These are phyloP conservation scores for Meda fulgida DNA, from an alignment of 2,797 vertebrate genomes.

Conservation along the genomic window DNA sequence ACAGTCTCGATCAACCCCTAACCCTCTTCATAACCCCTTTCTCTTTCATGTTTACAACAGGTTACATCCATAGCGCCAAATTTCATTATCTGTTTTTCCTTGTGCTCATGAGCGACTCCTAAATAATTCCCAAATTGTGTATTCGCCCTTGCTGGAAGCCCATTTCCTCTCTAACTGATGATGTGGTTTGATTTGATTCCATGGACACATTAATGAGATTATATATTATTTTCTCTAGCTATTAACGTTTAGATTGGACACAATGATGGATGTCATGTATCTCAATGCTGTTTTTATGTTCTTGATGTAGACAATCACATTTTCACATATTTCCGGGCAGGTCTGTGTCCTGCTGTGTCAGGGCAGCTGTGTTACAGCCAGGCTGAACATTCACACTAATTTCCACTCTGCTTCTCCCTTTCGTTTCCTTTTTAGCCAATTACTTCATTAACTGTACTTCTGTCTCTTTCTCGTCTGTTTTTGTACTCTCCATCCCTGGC, in stretches of 20 bases:
- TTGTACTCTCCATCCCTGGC: constrained; percentile 57
- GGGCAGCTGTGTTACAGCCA: constrained; percentile 9
- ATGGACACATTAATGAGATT: constrained; percentile 22
- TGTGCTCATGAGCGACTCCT: background rate
- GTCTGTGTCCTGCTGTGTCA: constrained; percentile 11
- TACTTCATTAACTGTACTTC: constrained; percentile 9
- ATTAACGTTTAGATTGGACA: constrained; percentile 11
- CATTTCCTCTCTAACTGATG: constrained; percentile 28
- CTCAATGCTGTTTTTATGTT: background rate
- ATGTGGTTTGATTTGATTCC: constrained; percentile 43
- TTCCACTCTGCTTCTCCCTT: constrained; percentile 19
- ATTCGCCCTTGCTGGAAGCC: background rate
- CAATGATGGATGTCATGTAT: constrained; percentile 12
- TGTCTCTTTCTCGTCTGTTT: constrained; percentile 59
- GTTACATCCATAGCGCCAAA: background rate
- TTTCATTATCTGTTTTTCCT: constrained; percentile 7
- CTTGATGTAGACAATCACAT: background rate
- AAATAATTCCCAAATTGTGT: constrained; percentile 17
- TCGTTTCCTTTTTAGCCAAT: background rate
- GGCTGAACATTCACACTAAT: constrained; percentile 18
- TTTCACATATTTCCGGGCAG: background rate
- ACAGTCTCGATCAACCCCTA: constrained; percentile 22
- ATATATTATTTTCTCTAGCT: background rate
- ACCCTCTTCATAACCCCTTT: constrained; percentile 29
- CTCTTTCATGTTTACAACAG: constrained; percentile 14